Base-by-base conservation (phyloP, 2,888 invertebrate genomes). In the Venustoraphidia nigricollis region DNA sequence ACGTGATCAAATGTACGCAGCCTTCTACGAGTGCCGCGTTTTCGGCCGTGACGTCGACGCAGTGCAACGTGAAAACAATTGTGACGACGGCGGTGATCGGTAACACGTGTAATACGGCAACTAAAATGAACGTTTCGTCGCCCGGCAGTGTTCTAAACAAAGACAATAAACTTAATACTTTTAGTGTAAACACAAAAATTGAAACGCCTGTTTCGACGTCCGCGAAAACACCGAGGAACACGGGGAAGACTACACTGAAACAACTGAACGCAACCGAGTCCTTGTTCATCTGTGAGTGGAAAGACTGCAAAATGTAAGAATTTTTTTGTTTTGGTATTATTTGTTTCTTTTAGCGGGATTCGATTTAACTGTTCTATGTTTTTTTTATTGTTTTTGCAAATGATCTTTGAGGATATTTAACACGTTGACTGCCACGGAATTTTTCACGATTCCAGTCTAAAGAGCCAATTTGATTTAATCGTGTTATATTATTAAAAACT, bases 271-370 rank as follows among this genome's bases (percentile, higher is more conserved):
- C 34, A 11, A 11, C 36, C n/a, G 47, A 47, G 10, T 36, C 74
- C 54, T 71, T 81, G 0, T 83, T 75, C 68, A 73, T 93, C 47
- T 96, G 96, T 64, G 95, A 95, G 64, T 96, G 96, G 96, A 78
- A 84, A 49, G 90, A 90, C 17, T 96, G 96, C 66, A 80, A 75
- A 46, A 75, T 76, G 71, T 80, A 62, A 69, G 73, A 62, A 42
- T 11, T 36, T 36, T 43, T 39, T 45, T 50, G 34, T 49, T 46
- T 46, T 6, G 3, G 27, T 5, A 27, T 27, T 27, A 27, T 3
- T 27, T 27, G 27, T 27, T 27, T 27, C 27, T 27, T 27, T 27
- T 27, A 27, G 27, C 27, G 27, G 5, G 6, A 6, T 11, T 42
- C 17, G 34, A 9, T 40, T 10, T 36, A 34, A 49, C 36, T 43